Evolutionary conservation across 2,113 vertebrate species (phyloP), one percentile per base, ranked within the genome.

Genomic region (Oncorhynchus gorbuscha): DNA sequence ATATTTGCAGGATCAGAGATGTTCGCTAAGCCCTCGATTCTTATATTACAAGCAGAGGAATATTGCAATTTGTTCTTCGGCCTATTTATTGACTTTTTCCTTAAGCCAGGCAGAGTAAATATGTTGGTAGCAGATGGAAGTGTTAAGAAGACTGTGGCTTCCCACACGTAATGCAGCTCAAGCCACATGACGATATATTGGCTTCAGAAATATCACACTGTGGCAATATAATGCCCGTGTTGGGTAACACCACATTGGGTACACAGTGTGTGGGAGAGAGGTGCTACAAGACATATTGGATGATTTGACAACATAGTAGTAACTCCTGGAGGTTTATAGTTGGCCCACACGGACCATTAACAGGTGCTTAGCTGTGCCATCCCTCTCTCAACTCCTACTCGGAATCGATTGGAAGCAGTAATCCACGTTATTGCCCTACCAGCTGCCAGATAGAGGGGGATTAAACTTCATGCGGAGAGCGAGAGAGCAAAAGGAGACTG

Each of bases 41-140:
- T 8, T 64, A 9, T 49, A 61, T 73, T 65, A 71, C 78, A 77
- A 14, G 79, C 74, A 73, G 71, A 26, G 74, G 61, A 77, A 66
- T 18, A 55, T 24, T 61, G 51, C 45, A 32, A 78, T 79, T 55
- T 69, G 48, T 74, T 65, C 22, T 74, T 24, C 18, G 9, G 58
- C 66, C 30, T 13, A 26, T 74, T 32, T 22, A 51, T 22, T 0
- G 71, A 61, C 75, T 82, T 73, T 64, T 32, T 72, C 20, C 75
- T 48, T 58, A 80, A 78, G 77, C 77, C 28, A 59, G 24, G 16
- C 45, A 61, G 26, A 67, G 67, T 75, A 74, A 39, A 59, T 71
- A 73, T 13, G 74, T 62, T 71, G 61, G 45, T 75, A 78, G 28
- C 82, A 84, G 81, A 87, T 77, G 81, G 82, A 79, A 71, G 73